Evolutionary conservation across 2,797 vertebrate genomes (phyloP).

Genomic region (Erpetoichthys calabaricus): DNA sequence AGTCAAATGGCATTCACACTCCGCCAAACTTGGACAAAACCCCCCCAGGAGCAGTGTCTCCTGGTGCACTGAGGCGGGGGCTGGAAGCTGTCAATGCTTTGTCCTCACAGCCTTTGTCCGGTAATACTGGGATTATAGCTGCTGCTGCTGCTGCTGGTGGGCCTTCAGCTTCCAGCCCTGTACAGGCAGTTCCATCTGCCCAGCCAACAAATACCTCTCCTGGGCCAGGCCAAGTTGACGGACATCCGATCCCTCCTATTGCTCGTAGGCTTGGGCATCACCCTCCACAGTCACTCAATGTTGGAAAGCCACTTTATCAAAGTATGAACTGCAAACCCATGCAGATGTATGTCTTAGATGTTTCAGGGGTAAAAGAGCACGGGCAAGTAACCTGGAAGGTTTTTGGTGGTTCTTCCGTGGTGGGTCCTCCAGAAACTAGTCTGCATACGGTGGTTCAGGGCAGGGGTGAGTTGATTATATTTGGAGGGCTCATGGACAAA

Average conservation of each 20-base stretch:
- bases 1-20: slow-evolving; percentile 77
- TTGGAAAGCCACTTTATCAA: slow-evolving; percentile 94
- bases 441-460: slow-evolving; percentile 94
- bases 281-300: slow-evolving; percentile 90
- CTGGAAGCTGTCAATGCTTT: slow-evolving; percentile 82
- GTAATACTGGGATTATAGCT: too few species aligned
- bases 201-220: slow-evolving; percentile 42
- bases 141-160: slow-evolving; percentile 22
- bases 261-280: slow-evolving; percentile 90
- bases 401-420: slow-evolving; percentile 61
- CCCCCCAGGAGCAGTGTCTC: slow-evolving; percentile 74
- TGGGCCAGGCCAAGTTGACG: slow-evolving; percentile 48
- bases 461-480: slow-evolving; percentile 89
- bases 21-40: slow-evolving; percentile 54
- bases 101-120: slow-evolving; percentile 34
- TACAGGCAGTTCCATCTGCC: slow-evolving; percentile 11
- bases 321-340: slow-evolving; percentile 97
- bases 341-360: slow-evolving; percentile 97
- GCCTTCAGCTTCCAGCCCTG: slow-evolving; percentile 25
- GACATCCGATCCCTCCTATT: slow-evolving; percentile 80
- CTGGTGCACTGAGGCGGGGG: slow-evolving; percentile 69
- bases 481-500: slow-evolving; percentile 97
- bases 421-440: slow-evolving; percentile 91
- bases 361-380: slow-evolving; percentile 66
- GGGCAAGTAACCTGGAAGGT: slow-evolving; percentile 82